phyloP scores from a whole-genome alignment of 1,140 invertebrate species.

The Oedothorax gibbosus region DNA sequence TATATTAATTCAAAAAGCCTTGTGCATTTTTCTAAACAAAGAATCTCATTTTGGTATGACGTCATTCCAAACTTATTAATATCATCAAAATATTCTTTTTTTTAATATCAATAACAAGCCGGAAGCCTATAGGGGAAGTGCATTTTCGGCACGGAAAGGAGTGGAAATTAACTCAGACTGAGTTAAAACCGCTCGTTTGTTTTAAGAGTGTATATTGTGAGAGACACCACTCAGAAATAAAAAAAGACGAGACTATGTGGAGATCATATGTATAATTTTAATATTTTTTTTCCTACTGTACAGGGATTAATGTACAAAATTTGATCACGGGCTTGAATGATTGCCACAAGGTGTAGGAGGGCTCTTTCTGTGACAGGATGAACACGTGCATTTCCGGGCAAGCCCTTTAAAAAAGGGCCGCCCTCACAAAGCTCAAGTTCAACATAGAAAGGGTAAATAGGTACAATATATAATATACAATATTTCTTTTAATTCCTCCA shows the following conservation, averaged over 20 bases:
- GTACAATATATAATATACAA: neutral
- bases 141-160: too few species aligned
- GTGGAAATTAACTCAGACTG: too few species aligned
- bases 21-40: too few species aligned
- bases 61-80: too few species aligned
- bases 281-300: slow-evolving; percentile 58
- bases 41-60: too few species aligned
- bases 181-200: too few species aligned
- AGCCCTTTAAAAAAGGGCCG: neutral
- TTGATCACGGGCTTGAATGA: slow-evolving; percentile 58
- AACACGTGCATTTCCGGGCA: slow-evolving; percentile 35
- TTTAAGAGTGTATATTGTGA: too few species aligned
- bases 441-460: slow-evolving; percentile 28
- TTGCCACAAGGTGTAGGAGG: slow-evolving; percentile 50
- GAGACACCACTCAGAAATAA: neutral
- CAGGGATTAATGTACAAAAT: slow-evolving; percentile 62
- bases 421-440: slow-evolving; percentile 49
- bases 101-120: too few species aligned
- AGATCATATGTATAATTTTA: slow-evolving; percentile 59
- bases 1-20: too few species aligned
- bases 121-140: too few species aligned
- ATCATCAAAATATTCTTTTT: too few species aligned
- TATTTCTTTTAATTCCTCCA: neutral
- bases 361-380: slow-evolving; percentile 39
- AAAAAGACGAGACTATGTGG: slow-evolving; percentile 6